Evolutionary conservation across 2,888 invertebrate species (phyloP), one percentile per base, ranked within the genome.

Genomic region (Onthophagus sagittarius): DNA sequence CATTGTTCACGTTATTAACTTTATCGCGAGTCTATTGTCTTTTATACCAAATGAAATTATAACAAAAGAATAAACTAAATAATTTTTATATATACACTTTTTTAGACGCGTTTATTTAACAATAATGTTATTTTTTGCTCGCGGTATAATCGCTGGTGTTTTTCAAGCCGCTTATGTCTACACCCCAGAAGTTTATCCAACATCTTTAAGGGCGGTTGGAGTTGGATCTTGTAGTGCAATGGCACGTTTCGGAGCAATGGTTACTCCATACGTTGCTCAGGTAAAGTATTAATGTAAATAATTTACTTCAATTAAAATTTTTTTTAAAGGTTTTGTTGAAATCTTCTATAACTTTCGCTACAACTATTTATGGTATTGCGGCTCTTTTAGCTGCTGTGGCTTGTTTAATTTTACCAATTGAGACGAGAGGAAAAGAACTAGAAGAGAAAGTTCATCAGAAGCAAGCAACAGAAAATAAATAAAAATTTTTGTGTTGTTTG

Each of bases 131-230:
- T 97, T 97, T 84, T 83, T 96, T 78, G 95, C 96, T 0, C 89
- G 98, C 78, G 97, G 95, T 3, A 93, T 97, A 76, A 96, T 97
- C 79, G 96, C 97, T 15, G 97, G 97, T 0, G 91, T 97, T 0
- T 98, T 98, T 84, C 97, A 97, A 88, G 96, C 96, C 0, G 96
- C 96, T 0, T 98, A 97, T 82, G 96, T 97, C 4, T 98, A 98
- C 82, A 98, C 97, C 5, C 97, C 97, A 5, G 97, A 97, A 90
- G 94, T 96, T 2, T 97, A 97, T 83, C 97, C 97, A 0, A 96
- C 96, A 0, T 93, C 95, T 15, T 86, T 97, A 69, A 86, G 97
- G 73, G 93, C 97, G 0, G 91, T 96, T 4, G 97, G 97, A 0
- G 93, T 98, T n/a, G 97, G 97, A 5, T 93, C 94, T 0, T 96